Evolutionary conservation across 2,888 invertebrate genomes (phyloP).

Genomic region (Ormyrus rosae): DNA sequence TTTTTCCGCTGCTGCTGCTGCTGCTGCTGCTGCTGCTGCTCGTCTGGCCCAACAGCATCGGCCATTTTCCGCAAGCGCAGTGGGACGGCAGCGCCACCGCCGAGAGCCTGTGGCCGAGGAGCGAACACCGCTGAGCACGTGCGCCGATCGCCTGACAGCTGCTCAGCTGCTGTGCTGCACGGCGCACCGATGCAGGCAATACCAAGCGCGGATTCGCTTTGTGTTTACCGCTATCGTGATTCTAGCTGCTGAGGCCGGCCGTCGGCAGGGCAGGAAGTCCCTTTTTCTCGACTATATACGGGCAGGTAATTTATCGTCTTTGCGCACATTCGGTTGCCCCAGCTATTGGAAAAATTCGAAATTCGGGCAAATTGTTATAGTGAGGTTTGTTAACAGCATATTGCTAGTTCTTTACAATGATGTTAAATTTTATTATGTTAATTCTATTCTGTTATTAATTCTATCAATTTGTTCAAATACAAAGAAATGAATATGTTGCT

Average conservation of each 20-base stretch:
- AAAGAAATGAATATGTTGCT: no score
- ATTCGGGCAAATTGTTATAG: no score
- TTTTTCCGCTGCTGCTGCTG: slow-evolving; percentile 62
- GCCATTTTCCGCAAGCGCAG: slow-evolving; percentile 42
- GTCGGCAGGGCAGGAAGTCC: slow-evolving; percentile 25
- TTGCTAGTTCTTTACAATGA: no score
- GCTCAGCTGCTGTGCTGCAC: slow-evolving; percentile 10
- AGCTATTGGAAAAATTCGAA: no score
- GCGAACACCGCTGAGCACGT: background rate
- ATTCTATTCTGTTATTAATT: no score
- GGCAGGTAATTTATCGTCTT: no score
- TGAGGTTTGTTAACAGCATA: no score
- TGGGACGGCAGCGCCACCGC: slow-evolving; percentile 10
- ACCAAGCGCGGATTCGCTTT: background rate
- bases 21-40: slow-evolving; percentile 2
- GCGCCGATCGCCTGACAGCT: background rate
- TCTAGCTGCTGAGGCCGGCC: background rate
- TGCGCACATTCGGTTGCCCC: no score
- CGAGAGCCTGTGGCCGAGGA: slow-evolving; percentile 7
- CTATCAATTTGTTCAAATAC: no score
- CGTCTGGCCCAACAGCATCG: slow-evolving; percentile 20
- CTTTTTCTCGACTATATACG: no score
- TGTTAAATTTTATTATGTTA: no score
- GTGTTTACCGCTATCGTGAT: no score
- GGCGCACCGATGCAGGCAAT: background rate